phyloP scores from a whole-genome alignment of 2,888 invertebrate species.

The Lordiphosa fenestrarum region DNA sequence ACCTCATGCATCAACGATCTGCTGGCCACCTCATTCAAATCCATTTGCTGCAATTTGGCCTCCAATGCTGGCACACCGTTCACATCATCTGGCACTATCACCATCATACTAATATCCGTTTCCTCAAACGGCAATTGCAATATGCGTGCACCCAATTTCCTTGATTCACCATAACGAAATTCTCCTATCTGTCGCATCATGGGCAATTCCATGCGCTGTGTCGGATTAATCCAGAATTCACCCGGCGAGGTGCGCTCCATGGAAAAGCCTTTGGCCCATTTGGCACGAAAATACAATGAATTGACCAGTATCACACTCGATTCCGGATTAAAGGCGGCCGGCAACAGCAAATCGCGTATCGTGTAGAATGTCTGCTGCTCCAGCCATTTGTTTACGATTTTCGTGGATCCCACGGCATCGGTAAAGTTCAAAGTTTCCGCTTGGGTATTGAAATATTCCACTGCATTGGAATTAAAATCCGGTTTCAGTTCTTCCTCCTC shows the following conservation, averaged over 20 bases:
- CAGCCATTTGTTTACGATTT: conserved; percentile 89
- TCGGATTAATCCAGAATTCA: conserved; percentile 84
- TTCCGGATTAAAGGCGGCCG: conserved; percentile 81
- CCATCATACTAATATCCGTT: conserved; percentile 86
- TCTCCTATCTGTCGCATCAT: conserved; percentile 85
- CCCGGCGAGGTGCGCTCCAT: conserved; percentile 81
- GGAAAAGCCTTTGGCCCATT: conserved; percentile 86
- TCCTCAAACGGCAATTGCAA: conserved; percentile 88
- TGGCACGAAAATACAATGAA: conserved; percentile 91
- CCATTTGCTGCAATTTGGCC: conserved; percentile 82
- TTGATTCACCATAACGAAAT: conserved; percentile 81
- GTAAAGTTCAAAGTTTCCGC: conserved; percentile 84
- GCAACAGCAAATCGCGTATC: conserved; percentile 85
- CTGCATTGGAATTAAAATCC: conserved; percentile 82
- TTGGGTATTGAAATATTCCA: conserved; percentile 84
- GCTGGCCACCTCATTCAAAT: conserved; percentile 81
- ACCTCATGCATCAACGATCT: conserved; percentile 81
- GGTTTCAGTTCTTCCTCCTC: conserved; percentile 82
- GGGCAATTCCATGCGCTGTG: conserved; percentile 79
- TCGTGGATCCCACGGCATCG: conserved; percentile 80
- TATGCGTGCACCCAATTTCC: conserved; percentile 82
- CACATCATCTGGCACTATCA: conserved; percentile 86
- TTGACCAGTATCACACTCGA: conserved; percentile 89
- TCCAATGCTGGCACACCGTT: conserved; percentile 85
- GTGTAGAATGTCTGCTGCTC: conserved; percentile 88